Base-by-base conservation (phyloP, 2,797 vertebrate genomes). In the Silurus aristotelis region DNA sequence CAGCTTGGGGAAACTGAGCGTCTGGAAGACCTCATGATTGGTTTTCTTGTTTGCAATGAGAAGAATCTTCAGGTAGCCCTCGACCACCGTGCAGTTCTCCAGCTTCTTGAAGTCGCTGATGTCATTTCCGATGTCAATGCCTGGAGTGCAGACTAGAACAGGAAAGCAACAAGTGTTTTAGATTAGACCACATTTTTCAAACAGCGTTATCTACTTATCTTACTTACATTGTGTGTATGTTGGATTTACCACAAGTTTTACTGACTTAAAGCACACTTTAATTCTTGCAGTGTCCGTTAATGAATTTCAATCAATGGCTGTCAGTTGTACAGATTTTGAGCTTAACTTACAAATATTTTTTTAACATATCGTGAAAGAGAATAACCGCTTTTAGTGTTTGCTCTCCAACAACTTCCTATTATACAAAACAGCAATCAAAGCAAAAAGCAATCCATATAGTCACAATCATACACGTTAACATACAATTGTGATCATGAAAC, bases 61-160 rank as follows among this genome's bases (percentile, higher is more conserved):
- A 87, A 99, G 96, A 89, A 99, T 99, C 87, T 96, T 96, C 84
- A 99, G 96, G 94, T 95, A 98, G 6, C 98, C 98, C 93, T 99
- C 98, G 66, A 99, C 97, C 86, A 99, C 97, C 0, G 97, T 98
- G 83, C 98, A 99, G 95, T 98, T 97, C 93, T 99, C 97, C 92
- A 99, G 93, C 46, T 95, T 95, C 90, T 93, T 96, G 90, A 99
- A 96, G 92, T 98, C 94, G 0, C 94, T 93, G 87, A 98, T 95
- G 55, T 97, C 96, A 8, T 99, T 99, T 81, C 98, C 96, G 92
- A 99, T 98, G 93, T 99, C 98, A 0, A 99, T 96, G 48, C 95
- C 95, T 0, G 96, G 97, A 89, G 96, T 95, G 27, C 98, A 99
- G 90, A 98, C 98, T 99, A 92, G 0, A 88, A 80, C 63, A 77